These are phyloP conservation scores for Oeneis ivallda DNA, from an alignment of 2,888 invertebrate species.

Conservation along the genomic window DNA sequence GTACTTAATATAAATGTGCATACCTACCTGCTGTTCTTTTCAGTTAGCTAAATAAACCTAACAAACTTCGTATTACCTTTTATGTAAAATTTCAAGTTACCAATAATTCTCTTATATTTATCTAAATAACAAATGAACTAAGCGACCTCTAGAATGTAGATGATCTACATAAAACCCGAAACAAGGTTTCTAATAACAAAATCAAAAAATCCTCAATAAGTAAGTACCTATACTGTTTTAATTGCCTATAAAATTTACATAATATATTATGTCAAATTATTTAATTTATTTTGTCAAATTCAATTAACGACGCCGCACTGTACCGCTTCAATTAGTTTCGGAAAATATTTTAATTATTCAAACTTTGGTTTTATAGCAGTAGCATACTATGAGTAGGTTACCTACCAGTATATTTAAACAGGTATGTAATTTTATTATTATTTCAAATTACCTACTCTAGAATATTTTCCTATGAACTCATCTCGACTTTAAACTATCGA, in stretches of 20 bases:
- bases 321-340: too few species aligned
- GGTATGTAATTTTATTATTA: too few species aligned
- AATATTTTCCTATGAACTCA: neutral
- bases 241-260: neutral
- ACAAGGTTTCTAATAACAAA: conserved; percentile 1
- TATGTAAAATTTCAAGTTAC: neutral
- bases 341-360: too few species aligned
- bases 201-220: neutral
- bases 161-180: conserved; percentile 1
- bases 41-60: too few species aligned
- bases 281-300: neutral
- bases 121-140: conserved; percentile 3
- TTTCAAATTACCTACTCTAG: too few species aligned
- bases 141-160: neutral
- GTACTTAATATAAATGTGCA: too few species aligned
- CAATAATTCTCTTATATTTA: neutral
- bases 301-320: neutral
- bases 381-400: too few species aligned
- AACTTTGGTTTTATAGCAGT: too few species aligned
- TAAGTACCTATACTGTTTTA: neutral
- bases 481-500: neutral
- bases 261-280: neutral
- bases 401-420: too few species aligned
- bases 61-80: neutral
- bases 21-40: too few species aligned